Evolutionary conservation across 2,888 invertebrate genomes (phyloP), one percentile per base, ranked within the genome.

Genomic region (Leptinotarsa juncta): DNA sequence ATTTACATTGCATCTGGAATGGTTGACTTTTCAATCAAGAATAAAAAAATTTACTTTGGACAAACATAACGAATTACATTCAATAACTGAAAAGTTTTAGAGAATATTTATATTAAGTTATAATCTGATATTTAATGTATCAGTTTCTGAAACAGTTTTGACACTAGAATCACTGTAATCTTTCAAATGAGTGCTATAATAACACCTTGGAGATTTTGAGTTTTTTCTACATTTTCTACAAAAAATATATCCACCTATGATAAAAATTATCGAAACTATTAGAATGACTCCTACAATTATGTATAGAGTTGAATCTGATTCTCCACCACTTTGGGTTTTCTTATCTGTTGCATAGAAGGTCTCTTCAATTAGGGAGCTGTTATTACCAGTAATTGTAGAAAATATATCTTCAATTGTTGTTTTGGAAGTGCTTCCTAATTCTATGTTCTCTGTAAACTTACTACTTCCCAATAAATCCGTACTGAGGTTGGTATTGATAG

Each of bases 231-330:
- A 81, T 66, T 76, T 75, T 32, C 78, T 80, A 66, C 82, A 83
- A 73, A 82, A 66, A 53, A 82, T 65, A 49, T 78, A 65, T 12
- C 82, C 65, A 42, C 78, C 74, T 23, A 82, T 53, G 49, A 77
- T 68, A 15, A 81, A 73, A 32, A 84, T 20, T 18, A 84, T 62
- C 53, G 83, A 73, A 18, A 82, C 70, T 18, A 72, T 80, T 48
- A 85, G 62, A 32, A 84, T 79, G 10, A 82, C 77, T 7, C 81
- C 82, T 51, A 84, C 68, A 50, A 83, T 79, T 50, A 83, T 80
- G 60, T 76, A 73, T 26, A 76, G 48, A 20, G 62, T 65, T 12
- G 57, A 23, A 50, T 73, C 65, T 14, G 18, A 4, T 18, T 71
- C 55, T n/a, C 23, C 16, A 23, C n/a, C 15, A 10, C 15, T 10